A percentile compares a stretch with the other conserved stretches of the same genome.
Conservation (phyloP, 1,140 invertebrate genomes). For the Drosophila baimaii region DNA sequence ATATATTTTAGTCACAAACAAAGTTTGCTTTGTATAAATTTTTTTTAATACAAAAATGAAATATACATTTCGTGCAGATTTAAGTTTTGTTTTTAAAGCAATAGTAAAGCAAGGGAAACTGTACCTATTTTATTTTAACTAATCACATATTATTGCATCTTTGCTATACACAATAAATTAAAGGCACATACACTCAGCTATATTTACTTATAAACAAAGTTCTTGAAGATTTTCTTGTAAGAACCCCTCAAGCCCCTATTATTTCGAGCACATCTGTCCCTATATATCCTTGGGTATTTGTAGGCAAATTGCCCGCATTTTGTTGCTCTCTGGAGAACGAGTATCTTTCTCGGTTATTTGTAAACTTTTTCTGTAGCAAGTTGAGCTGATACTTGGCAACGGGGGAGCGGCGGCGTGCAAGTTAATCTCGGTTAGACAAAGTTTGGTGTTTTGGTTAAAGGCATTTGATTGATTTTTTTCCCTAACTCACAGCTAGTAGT, state of each 20-base stretch:
- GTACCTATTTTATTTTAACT: too few species aligned
- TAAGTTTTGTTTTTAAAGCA: too few species aligned
- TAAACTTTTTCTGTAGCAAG: conserved; percentile 40
- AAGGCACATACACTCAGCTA: too few species aligned
- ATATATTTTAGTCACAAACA: too few species aligned
- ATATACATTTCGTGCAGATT: too few species aligned
- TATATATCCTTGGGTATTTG: conserved; percentile 23
- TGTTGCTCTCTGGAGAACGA: conserved; percentile 48
- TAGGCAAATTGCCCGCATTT: conserved; percentile 55
- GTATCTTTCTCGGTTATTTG: conserved; percentile 48
- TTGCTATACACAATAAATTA: too few species aligned
- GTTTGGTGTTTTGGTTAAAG: conserved; percentile 43
- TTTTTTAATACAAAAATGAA: too few species aligned
- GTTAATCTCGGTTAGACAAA: conserved; percentile 50
- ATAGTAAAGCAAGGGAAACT: too few species aligned
- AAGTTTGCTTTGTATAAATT: too few species aligned
- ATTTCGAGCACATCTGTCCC: conserved; percentile 4
- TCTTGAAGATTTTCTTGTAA: background rate
- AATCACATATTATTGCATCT: too few species aligned
- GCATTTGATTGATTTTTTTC: conserved; percentile 47
- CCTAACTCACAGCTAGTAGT: background rate
- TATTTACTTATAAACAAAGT: background rate
- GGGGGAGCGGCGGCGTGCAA: conserved; percentile 10
- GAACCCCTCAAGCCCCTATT: background rate
- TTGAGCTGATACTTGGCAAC: conserved; percentile 12